A percentile compares a stretch with the other conserved stretches of the same genome.
phyloP scores from a whole-genome alignment of 1,140 invertebrate species.

The Apolygus lucorum region DNA sequence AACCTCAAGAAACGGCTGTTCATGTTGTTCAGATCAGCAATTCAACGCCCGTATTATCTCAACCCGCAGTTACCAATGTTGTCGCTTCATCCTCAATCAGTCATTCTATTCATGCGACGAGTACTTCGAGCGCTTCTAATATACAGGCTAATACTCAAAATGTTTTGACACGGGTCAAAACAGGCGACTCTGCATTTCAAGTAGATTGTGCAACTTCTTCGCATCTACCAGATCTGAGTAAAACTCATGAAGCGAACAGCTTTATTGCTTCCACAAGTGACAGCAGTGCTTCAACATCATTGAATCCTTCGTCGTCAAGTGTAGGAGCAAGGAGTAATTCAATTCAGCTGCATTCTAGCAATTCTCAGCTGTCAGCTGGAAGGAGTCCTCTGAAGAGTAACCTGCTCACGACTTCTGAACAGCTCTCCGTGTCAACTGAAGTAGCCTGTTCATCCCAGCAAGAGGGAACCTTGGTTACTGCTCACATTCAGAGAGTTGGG shows the following conservation, averaged over 20 bases:
- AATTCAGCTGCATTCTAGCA: neutral
- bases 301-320: neutral
- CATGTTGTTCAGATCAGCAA: slow-evolving; percentile 50
- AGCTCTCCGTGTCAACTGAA: neutral
- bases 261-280: neutral
- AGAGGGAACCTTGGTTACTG: slow-evolving; percentile 35
- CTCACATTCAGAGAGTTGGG: slow-evolving; percentile 42
- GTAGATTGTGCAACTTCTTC: neutral
- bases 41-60: slow-evolving; percentile 4
- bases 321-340: neutral
- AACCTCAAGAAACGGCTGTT: slow-evolving; percentile 45
- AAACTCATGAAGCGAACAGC: neutral
- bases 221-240: neutral
- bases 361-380: neutral
- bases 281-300: neutral
- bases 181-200: neutral
- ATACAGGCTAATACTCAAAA: slow-evolving; percentile 1
- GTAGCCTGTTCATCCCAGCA: slow-evolving; percentile 17
- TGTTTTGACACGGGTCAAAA: slow-evolving; percentile 12
- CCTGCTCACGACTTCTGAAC: neutral
- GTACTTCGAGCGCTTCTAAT: slow-evolving; percentile 11
- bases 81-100: slow-evolving; percentile 2
- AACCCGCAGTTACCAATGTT: slow-evolving; percentile 7
- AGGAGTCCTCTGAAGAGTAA: neutral
- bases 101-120: slow-evolving; percentile 7